phyloP scores from a whole-genome alignment of 1,140 invertebrate genomes.

The Drosophila gunungcola region DNA sequence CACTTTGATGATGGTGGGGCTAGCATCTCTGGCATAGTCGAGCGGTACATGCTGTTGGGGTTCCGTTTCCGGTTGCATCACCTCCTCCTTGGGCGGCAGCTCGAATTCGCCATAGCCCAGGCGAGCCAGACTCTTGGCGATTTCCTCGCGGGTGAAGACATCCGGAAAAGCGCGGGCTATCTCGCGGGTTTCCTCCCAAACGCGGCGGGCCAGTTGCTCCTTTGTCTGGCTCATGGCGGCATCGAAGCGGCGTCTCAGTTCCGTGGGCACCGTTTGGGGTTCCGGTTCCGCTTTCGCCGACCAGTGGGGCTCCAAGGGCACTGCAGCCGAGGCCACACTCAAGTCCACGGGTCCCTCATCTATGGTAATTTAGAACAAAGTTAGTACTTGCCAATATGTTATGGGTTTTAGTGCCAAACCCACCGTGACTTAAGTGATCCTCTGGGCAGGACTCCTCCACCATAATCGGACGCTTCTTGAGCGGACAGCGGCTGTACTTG shows the following conservation, averaged over 20 bases:
- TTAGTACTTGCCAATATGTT: neutral
- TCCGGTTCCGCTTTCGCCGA: slow-evolving; percentile 40
- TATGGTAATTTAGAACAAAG: slow-evolving; percentile 4
- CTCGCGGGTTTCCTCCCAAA: slow-evolving; percentile 80
- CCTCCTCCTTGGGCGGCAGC: slow-evolving; percentile 72
- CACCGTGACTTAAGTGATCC: slow-evolving; percentile 70
- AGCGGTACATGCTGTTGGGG: slow-evolving; percentile 13
- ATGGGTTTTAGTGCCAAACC: slow-evolving; percentile 12
- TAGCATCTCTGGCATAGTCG: slow-evolving; percentile 28
- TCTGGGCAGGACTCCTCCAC: slow-evolving; percentile 81
- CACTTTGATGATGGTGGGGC: slow-evolving; percentile 24
- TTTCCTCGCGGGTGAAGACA: slow-evolving; percentile 80
- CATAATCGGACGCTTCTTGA: slow-evolving; percentile 94
- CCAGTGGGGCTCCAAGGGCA: slow-evolving; percentile 54
- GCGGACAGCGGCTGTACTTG: slow-evolving; percentile 90
- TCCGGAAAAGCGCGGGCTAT: slow-evolving; percentile 80
- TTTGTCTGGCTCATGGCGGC: slow-evolving; percentile 70
- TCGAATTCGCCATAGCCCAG: slow-evolving; percentile 79
- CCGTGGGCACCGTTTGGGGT: slow-evolving; percentile 45
- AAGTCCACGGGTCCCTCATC: slow-evolving; percentile 81
- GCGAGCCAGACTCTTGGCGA: slow-evolving; percentile 72
- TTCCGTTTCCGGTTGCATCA: slow-evolving; percentile 43
- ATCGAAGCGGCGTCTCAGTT: slow-evolving; percentile 64
- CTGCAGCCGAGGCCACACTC: slow-evolving; percentile 68
- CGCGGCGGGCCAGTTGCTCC: slow-evolving; percentile 76